Evolutionary conservation across 2,888 invertebrate species (phyloP), one percentile per base, ranked within the genome.

Genomic region (Reticulitermes lucifugus): DNA sequence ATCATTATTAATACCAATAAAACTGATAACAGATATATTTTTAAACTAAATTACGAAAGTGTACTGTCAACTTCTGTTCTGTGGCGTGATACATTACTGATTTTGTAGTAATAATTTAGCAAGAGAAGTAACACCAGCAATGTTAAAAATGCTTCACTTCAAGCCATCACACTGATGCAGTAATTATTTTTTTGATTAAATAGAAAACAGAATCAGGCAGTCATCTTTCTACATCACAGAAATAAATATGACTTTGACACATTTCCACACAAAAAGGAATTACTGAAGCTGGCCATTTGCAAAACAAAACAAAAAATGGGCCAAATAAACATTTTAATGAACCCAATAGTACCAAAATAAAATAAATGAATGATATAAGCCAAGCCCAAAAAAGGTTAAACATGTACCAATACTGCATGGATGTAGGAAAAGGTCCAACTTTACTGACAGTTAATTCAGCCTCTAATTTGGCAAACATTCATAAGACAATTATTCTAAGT

Each of bases 231-330:
- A 65, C 7, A 9, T 65, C n/a, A 65, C 7, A 7, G 65, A 65
- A 65, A 2, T 10, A 3, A 25, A 65, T 25, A 25, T 65, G 65
- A 65, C 65, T 65, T 65, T 5, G 6, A 65, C 35, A 65, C 25
- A 65, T 2, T 65, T 65, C 25, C 7, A 65, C n/a, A 12, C 65
- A 65, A 65, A 65, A 65, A 25, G 21, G 12, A 77, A 73, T 35
- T n/a, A 77, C 77, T 77, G 77, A 77, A 77, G 77, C 46, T 77
- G 77, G 77, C 77, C 46, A 46, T 77, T 77, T 77, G 22, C 41
- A 35, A 71, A 71, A 29, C 7, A 71, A 71, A 71, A 71, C 29
- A 65, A 46, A 46, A 46, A 46, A 12, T n/a, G 73, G 73, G 73
- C 6, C 6, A 41, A 41, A 41, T 73, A 73, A 73, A 73, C 3